Evolutionary conservation across 2,113 vertebrate species (phyloP).

Genomic region (Mustela lutreola): DNA sequence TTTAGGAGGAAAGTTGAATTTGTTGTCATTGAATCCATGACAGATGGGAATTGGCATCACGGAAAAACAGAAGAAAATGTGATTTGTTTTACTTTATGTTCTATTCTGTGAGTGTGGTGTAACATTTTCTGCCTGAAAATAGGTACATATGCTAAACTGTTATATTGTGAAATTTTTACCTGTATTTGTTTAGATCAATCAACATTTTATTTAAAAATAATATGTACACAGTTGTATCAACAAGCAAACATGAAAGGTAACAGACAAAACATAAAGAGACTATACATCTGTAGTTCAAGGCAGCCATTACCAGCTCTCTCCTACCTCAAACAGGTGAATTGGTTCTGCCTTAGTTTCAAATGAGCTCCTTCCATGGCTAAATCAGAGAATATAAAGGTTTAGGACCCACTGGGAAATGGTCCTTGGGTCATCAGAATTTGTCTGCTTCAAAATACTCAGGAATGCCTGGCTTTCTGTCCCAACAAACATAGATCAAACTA

Average conservation of each 20-base stretch:
- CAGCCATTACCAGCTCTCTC: neutral
- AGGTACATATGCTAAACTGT: neutral
- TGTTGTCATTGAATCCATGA: neutral
- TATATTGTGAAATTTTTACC: neutral
- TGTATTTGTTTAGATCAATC: neutral
- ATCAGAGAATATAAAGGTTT: slow-evolving; percentile 13
- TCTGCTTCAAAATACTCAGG: too few relatives aligned
- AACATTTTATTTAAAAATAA: neutral
- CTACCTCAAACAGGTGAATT: neutral
- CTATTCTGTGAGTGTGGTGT: neutral
- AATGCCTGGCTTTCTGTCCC: too few relatives aligned
- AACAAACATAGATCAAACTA: too few relatives aligned
- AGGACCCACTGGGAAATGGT: slow-evolving; percentile 47
- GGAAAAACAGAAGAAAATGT: neutral
- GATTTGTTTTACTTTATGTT: neutral
- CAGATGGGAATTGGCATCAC: neutral
- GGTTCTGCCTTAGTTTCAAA: neutral
- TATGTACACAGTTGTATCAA: neutral
- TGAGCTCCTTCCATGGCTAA: neutral
- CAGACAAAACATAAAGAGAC: neutral
- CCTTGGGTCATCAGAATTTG: neutral
- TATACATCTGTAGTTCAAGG: neutral
- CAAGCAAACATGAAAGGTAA: neutral
- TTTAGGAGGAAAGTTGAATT: neutral
- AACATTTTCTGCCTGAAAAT: neutral